A percentile compares a stretch with the other conserved stretches of the same genome.
These are phyloP conservation scores for Tenrec ecaudatus DNA, from an alignment of 2,113 vertebrate genomes.

Conservation along the genomic window DNA sequence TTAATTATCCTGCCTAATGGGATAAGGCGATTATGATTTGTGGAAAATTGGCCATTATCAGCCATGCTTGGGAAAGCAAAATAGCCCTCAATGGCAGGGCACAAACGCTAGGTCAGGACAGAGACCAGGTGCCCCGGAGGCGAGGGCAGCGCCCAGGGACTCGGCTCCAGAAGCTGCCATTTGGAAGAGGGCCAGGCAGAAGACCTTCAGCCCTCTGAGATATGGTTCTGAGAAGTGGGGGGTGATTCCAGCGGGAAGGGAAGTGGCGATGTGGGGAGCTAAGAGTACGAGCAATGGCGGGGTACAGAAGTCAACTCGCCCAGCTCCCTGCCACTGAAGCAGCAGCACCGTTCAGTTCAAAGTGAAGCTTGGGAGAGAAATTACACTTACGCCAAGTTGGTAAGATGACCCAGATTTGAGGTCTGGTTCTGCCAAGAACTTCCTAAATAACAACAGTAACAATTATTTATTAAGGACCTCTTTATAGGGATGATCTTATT, in stretches of 20 bases:
- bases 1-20: slow-evolving; percentile 79
- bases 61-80: slow-evolving; percentile 66
- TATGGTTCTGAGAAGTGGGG: not conserved
- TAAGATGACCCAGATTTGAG: not conserved
- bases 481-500: not conserved
- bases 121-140: not conserved
- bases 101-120: slow-evolving; percentile 58
- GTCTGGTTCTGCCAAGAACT: not conserved
- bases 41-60: slow-evolving; percentile 81
- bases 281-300: not conserved
- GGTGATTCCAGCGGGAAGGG: not conserved
- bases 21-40: slow-evolving; percentile 73
- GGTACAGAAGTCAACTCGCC: too few relatives aligned
- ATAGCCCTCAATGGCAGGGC: slow-evolving; percentile 41
- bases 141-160: too few relatives aligned
- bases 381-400: not conserved
- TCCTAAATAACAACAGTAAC: too few relatives aligned
- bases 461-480: not conserved
- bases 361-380: not conserved
- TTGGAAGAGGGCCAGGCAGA: not conserved
- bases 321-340: not conserved
- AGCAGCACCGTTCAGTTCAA: not conserved
- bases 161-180: not conserved
- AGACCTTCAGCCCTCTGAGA: not conserved
- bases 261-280: too few relatives aligned